phyloP scores from a whole-genome alignment of 1,140 invertebrate species.

The Nephotettix cincticeps region DNA sequence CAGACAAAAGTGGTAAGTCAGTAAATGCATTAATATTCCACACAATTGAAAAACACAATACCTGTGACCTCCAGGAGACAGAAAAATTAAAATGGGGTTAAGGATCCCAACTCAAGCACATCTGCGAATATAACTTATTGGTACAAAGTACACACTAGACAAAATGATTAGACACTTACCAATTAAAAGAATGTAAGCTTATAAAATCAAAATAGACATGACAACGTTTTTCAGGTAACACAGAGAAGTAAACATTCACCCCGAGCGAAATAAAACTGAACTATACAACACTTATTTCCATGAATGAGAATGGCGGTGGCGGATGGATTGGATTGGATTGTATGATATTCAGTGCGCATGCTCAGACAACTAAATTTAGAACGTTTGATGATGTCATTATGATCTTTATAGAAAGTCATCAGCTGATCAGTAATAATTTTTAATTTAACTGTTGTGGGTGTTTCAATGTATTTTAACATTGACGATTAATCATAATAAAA shows the following conservation, averaged over 20 bases:
- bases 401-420: too few relatives aligned
- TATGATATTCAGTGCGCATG: conserved; percentile 25
- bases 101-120: background rate
- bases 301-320: conserved; percentile 34
- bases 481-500: too few relatives aligned
- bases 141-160: background rate
- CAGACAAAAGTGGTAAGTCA: background rate
- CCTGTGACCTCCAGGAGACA: conserved; percentile 24
- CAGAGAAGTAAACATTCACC: background rate
- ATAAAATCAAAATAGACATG: background rate
- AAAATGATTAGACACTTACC: background rate
- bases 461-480: too few relatives aligned
- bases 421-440: too few relatives aligned
- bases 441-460: too few relatives aligned
- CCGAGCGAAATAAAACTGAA: background rate
- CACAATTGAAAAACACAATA: too few relatives aligned
- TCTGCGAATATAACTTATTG: background rate
- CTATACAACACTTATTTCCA: conserved; percentile 9
- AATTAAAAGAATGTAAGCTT: too few relatives aligned
- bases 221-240: too few relatives aligned
- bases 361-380: conserved; percentile 29
- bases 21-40: background rate
- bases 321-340: too few relatives aligned
- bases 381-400: conserved; percentile 29
- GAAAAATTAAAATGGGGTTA: conserved; percentile 22